phyloP scores from a whole-genome alignment of 2,113 vertebrate species.

The Riparia riparia region DNA sequence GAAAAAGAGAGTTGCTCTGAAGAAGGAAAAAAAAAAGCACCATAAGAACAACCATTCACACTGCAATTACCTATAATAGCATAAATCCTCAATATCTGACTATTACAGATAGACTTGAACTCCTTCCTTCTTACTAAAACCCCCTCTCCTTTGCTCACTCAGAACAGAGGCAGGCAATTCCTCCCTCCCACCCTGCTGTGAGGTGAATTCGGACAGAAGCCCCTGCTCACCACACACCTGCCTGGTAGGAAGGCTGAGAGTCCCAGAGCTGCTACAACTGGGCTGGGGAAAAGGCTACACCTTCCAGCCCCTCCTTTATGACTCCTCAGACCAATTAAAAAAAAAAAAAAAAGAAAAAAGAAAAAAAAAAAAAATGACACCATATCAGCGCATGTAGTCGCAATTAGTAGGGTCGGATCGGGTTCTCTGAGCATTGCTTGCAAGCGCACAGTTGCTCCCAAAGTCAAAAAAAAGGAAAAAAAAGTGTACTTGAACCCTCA shows the following conservation, averaged over 20 bases:
- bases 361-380: not conserved
- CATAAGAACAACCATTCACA: not conserved
- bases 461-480: not conserved
- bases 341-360: not conserved
- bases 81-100: not conserved
- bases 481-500: not conserved
- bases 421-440: not conserved
- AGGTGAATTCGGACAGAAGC: fast-evolving
- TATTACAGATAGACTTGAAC: not conserved
- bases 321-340: not conserved
- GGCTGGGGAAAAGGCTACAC: fast-evolving
- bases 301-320: not conserved
- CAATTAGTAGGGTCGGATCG: not conserved
- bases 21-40: not conserved
- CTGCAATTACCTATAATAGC: not conserved
- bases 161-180: fast-evolving
- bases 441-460: not conserved
- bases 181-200: fast-evolving
- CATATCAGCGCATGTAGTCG: not conserved
- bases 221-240: fast-evolving
- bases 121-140: not conserved
- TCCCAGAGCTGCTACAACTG: fast-evolving
- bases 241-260: fast-evolving
- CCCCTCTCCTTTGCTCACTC: not conserved
- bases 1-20: not conserved